A percentile compares a stretch with the other conserved stretches of the same genome.
These are phyloP conservation scores for Liparis tanakae DNA, from an alignment of 2,797 vertebrate species.

Conservation along the genomic window DNA sequence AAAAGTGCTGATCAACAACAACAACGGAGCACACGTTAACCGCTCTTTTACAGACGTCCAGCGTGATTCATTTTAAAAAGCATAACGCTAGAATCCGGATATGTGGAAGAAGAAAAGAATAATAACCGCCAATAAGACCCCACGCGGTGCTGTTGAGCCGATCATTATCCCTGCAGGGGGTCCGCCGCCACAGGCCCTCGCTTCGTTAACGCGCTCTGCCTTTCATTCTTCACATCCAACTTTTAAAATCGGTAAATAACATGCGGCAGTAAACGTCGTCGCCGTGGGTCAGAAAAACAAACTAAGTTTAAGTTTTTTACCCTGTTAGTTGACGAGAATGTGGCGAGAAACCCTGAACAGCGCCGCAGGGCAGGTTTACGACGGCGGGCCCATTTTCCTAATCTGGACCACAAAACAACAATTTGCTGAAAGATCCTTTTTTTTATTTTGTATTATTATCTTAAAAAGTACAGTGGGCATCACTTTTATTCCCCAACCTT, in stretches of 20 bases:
- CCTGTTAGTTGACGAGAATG: not conserved
- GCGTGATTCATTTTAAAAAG: not conserved
- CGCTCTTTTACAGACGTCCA: not conserved
- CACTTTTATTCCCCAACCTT: slow-evolving; percentile 26
- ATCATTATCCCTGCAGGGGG: not conserved
- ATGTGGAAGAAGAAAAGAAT: not conserved
- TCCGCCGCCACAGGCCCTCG: not conserved
- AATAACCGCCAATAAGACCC: not conserved
- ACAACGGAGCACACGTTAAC: not conserved
- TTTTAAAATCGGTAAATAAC: not conserved
- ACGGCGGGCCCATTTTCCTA: no score
- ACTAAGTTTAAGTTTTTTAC: not conserved
- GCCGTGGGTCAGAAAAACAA: not conserved
- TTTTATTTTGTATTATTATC: not conserved
- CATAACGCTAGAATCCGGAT: not conserved
- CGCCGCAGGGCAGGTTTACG: no score
- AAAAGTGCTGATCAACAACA: no score
- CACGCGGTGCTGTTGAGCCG: not conserved
- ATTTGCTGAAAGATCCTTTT: not conserved
- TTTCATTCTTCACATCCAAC: not conserved
- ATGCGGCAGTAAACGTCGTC: not conserved
- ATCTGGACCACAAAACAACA: not conserved
- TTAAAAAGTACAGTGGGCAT: not conserved
- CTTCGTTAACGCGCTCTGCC: not conserved
- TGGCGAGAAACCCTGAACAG: not conserved